Base-by-base conservation (phyloP, 1,140 invertebrate genomes). In the Zaprionus taronus region DNA sequence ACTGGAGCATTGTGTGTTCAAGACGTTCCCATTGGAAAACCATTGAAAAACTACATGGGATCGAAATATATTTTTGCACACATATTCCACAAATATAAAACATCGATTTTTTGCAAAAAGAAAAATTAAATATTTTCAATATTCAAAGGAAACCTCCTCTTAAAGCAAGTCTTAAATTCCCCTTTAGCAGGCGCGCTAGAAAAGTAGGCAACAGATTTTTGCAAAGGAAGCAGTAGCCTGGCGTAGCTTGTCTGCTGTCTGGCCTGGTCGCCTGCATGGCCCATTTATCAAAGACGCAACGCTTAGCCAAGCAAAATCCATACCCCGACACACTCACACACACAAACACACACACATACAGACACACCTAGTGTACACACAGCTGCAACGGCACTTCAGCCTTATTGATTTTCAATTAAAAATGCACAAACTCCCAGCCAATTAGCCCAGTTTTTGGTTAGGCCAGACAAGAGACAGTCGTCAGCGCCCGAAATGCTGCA, bases 391-490 rank as follows among this genome's bases (percentile, higher is more conserved):
- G 71, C 70, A 69, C 72, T 79, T 77, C 71, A 49, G 66, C 61
- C 65, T 66, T 89, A 89, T 89, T 89, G 84, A 89, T 89, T 89
- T 89, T 89, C 84, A 89, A 89, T 89, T 89, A 89, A 90, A 90
- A 89, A 90, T 81, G 79, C 84, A 90, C 80, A 81, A 81, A 83
- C 85, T 77, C 68, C 60, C 69, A 84, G 83, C 75, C 84, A 89
- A 89, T 89, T 89, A 89, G 84, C 84, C 84, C 72, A 89, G 81
- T 90, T 89, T 85, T 69, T 28, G 61, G 49, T 44, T 12, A 20
- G 55, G 62, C 28, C 51, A 66, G 53, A 20, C 53, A 56, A 65
- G 44, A 65, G 44, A 41, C 63, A 66, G 26, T 15, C 47, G 26
- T 15, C 47, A 12, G 28, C 47, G 62, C 60, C 71, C 47, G 57